These are phyloP conservation scores for Amphipyra tragopoginis DNA, from an alignment of 2,888 invertebrate genomes.

Conservation along the genomic window DNA sequence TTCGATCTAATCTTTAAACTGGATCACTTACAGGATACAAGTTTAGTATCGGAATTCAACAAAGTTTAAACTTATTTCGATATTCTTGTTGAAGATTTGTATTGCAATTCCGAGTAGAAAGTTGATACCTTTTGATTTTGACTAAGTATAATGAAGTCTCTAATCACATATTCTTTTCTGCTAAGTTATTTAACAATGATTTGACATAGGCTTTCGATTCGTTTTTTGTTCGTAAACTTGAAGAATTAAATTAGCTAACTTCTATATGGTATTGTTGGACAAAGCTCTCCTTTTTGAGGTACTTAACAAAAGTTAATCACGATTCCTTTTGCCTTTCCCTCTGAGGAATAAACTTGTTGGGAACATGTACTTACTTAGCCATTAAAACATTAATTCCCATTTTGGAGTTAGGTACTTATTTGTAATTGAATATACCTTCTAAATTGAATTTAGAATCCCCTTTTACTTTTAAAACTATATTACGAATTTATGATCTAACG, in stretches of 20 bases:
- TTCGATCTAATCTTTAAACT: conserved; percentile 13
- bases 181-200: conserved; percentile 9
- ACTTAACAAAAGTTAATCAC: conserved; percentile 44
- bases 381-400: conserved; percentile 4
- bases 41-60: background rate
- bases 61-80: background rate
- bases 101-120: too few relatives aligned
- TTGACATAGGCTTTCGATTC: conserved; percentile 13
- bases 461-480: conserved; percentile 10
- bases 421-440: conserved; percentile 27
- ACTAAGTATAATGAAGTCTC: too few relatives aligned
- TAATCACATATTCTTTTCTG: background rate
- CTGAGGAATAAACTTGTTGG: conserved; percentile 34
- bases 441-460: conserved; percentile 7
- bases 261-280: conserved; percentile 32
- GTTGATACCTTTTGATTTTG: too few relatives aligned
- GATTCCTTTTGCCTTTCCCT: conserved; percentile 21
- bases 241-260: conserved; percentile 36
- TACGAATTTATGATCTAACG: too few relatives aligned
- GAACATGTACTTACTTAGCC: conserved; percentile 15
- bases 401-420: conserved; percentile 8
- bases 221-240: conserved; percentile 31
- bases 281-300: conserved; percentile 24
- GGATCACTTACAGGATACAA: background rate
- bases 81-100: background rate